Evolutionary conservation across 1,140 invertebrate species (phyloP).

Genomic region (Harpegnathos saltator): DNA sequence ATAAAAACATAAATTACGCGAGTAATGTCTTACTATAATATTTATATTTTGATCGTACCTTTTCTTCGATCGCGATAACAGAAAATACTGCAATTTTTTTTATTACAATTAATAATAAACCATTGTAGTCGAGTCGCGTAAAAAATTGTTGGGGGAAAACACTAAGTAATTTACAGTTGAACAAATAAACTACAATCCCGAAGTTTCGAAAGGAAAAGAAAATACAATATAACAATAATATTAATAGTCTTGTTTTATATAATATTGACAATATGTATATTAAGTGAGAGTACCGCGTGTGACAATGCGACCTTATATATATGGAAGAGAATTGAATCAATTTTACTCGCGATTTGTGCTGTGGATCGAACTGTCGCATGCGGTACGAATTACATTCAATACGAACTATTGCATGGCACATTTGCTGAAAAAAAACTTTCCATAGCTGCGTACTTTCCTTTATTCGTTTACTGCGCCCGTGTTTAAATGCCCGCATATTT

Average conservation of each 20-base stretch:
- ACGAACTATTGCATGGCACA: conserved; percentile 77
- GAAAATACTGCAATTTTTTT: conserved; percentile 71
- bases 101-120: conserved; percentile 49
- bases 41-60: conserved; percentile 72
- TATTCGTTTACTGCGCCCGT: conserved; percentile 69
- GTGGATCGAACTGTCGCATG: conserved; percentile 19
- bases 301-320: conserved; percentile 17
- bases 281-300: conserved; percentile 48
- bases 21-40: conserved; percentile 73
- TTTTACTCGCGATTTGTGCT: neutral
- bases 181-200: conserved; percentile 57
- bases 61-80: conserved; percentile 67
- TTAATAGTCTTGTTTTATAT: conserved; percentile 62
- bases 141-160: conserved; percentile 41
- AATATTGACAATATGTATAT: conserved; percentile 29
- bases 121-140: conserved; percentile 54
- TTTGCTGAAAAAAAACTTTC: conserved; percentile 69
- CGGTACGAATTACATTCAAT: conserved; percentile 61
- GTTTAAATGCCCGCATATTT: conserved; percentile 77
- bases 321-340: conserved; percentile 28
- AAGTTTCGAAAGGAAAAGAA: conserved; percentile 33
- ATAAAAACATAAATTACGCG: conserved; percentile 81
- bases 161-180: conserved; percentile 56
- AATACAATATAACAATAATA: conserved; percentile 68
- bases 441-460: conserved; percentile 56